Evolutionary conservation across 2,888 invertebrate genomes (phyloP).

Genomic region (Leptinotarsa haldemani): DNA sequence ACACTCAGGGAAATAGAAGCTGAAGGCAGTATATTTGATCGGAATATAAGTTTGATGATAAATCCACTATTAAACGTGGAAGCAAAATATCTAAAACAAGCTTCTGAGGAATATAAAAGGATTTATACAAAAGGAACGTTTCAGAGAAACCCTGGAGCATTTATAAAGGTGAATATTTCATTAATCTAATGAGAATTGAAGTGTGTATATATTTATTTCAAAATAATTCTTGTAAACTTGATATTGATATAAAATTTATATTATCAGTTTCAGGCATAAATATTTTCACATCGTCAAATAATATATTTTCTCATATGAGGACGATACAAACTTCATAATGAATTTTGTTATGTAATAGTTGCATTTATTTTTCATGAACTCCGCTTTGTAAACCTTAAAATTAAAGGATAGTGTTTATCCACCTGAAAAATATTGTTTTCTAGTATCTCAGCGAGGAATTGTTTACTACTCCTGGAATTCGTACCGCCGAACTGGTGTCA

Average conservation of each 20-base stretch:
- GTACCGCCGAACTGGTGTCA: constrained; percentile 23
- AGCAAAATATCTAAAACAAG: background rate
- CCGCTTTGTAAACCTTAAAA: no score
- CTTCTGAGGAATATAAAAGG: constrained; percentile 11
- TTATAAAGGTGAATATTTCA: constrained; percentile 20
- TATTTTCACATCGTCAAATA: no score
- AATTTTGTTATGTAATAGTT: no score
- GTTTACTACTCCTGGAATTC: constrained; percentile 15
- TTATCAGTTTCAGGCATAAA: no score
- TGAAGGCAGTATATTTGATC: constrained; percentile 18
- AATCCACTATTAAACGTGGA: constrained; percentile 12
- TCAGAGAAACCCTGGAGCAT: constrained; percentile 8
- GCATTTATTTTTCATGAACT: no score
- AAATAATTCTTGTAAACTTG: no score
- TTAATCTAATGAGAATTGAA: background rate
- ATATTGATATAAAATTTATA: no score
- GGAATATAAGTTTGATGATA: constrained; percentile 3
- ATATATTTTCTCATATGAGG: no score
- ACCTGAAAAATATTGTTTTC: constrained; percentile 13
- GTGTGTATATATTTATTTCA: background rate
- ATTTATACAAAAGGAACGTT: constrained; percentile 24
- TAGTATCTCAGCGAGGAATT: constrained; percentile 21
- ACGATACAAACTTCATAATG: no score
- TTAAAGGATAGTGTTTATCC: no score
- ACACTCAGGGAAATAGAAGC: background rate